Base-by-base conservation (phyloP, 92 coral and sea anemone species). In the Phenganax subtilis region DNA sequence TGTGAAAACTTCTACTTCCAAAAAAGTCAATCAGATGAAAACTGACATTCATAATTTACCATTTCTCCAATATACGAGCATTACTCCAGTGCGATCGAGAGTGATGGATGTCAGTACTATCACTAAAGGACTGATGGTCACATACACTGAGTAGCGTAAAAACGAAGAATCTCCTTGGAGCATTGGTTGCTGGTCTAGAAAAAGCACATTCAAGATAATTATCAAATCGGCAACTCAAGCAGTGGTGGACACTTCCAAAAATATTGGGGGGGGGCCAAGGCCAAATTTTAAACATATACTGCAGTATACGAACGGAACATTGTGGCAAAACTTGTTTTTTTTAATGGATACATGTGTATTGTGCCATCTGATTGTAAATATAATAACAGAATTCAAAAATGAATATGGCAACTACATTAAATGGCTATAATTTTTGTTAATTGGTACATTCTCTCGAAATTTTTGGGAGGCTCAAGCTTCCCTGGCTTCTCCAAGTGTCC, bases 71-170 rank as follows among this genome's bases (percentile, higher is more conserved):
- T 79, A 79, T 14, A 79, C 83, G 15, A 55, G 10, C 74, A 79
- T 79, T 0, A 79, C 72, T 53, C 76, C 75, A 6, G 86, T 76
- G 63, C 63, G 71, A 31, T 89, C 92, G 10, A 89, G 64, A 29
- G 65, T 51, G 10, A 84, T 77, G 30, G 88, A 76, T 7, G 73
- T 85, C 52, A 57, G 55, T 10, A 89, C 90, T 27, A 85, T 37
- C 8, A 77, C 59, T 69, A 85, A 53, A 20, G 92, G 92, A 6
- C 64, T 55, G n/a, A 64, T 51, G 84, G 81, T 64, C 47, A 56
- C 84, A n/a, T 77, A 81, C 7, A 71, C 58, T 59, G 56, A 78
- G 69, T 84, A 84, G 15, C 52, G 53, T 10, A 56, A 8, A 68
- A 84, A 84, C 57, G 76, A 66, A 6, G 83, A 79, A 9, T n/a